phyloP scores from a whole-genome alignment of 2,888 invertebrate species.

The Plagodis dolabraria region DNA sequence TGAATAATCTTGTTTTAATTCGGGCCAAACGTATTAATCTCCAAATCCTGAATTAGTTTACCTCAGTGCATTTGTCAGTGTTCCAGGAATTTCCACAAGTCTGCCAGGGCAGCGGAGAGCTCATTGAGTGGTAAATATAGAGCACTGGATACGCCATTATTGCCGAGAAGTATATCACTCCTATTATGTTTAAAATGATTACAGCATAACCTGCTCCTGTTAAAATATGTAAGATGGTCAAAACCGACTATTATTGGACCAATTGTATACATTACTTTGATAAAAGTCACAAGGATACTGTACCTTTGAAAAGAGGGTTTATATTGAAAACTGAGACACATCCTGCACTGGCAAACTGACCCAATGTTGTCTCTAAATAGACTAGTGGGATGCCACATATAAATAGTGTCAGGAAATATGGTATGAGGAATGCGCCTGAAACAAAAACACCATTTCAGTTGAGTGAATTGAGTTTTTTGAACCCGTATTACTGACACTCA shows the following conservation, averaged over 20 bases:
- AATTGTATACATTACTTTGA: too few species aligned
- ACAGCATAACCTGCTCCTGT: slow-evolving; percentile 94
- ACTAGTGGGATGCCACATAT: slow-evolving; percentile 95
- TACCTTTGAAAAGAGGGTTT: slow-evolving; percentile 94
- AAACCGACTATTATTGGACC: not conserved
- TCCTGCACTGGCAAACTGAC: slow-evolving; percentile 93
- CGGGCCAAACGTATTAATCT: slow-evolving; percentile 9
- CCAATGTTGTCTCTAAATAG: slow-evolving; percentile 93
- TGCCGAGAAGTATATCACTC: slow-evolving; percentile 93
- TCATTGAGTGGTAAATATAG: slow-evolving; percentile 90
- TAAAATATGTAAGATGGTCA: slow-evolving; percentile 17
- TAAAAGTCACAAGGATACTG: slow-evolving; percentile 3
- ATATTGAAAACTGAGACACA: slow-evolving; percentile 92
- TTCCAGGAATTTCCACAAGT: slow-evolving; percentile 93
- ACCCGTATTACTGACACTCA: not conserved
- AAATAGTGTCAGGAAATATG: slow-evolving; percentile 92
- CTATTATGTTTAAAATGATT: slow-evolving; percentile 91
- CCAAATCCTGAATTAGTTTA: slow-evolving; percentile 51
- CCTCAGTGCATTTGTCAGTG: slow-evolving; percentile 88
- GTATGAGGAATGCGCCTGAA: slow-evolving; percentile 94
- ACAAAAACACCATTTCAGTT: slow-evolving; percentile 9
- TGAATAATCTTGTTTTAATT: slow-evolving; percentile 3
- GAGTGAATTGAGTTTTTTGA: not conserved
- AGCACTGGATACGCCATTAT: slow-evolving; percentile 94
- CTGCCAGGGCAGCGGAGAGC: slow-evolving; percentile 89